Evolutionary conservation across 2,113 vertebrate genomes (phyloP).

Genomic region (Urocolius indicus): DNA sequence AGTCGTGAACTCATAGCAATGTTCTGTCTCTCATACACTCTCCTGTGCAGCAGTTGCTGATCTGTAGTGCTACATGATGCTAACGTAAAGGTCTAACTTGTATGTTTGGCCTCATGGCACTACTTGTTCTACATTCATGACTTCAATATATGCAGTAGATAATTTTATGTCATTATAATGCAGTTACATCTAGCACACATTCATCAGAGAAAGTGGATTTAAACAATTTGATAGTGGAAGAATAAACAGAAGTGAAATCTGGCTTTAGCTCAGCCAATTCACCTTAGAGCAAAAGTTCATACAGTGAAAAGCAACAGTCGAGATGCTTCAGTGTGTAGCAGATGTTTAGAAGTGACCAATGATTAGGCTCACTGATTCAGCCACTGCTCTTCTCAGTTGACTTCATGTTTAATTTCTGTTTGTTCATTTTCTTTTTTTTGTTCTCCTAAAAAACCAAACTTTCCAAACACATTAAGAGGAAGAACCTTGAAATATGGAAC

Average conservation of each 20-base stretch:
- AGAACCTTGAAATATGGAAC: background rate
- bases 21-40: background rate
- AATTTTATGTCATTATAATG: background rate
- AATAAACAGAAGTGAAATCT: constrained; percentile 5
- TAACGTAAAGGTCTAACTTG: background rate
- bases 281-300: background rate
- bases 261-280: background rate
- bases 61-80: background rate
- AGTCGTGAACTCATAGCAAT: background rate
- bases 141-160: background rate
- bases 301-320: background rate
- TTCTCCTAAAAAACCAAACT: background rate
- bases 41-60: background rate
- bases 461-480: background rate
- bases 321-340: background rate
- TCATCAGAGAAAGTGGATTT: background rate
- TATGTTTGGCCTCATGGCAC: background rate
- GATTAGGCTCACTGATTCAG: background rate
- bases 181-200: background rate
- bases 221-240: background rate
- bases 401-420: background rate
- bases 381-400: background rate
- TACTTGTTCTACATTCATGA: background rate
- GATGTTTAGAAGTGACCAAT: background rate
- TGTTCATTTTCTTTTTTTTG: background rate